Evolutionary conservation across 1,140 invertebrate genomes (phyloP).

Genomic region (Ganaspis sp.): DNA sequence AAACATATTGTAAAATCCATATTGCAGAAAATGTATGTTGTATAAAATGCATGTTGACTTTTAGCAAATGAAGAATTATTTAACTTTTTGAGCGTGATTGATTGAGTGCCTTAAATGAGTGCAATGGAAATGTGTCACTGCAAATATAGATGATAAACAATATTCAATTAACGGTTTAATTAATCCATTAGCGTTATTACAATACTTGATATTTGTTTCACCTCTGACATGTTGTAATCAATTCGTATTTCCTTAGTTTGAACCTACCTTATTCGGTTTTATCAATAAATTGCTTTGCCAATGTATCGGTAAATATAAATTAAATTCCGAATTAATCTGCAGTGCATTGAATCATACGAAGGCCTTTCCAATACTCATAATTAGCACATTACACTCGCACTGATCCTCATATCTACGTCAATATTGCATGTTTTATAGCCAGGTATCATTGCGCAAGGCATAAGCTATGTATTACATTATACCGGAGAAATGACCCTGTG

Average conservation of each 20-base stretch:
- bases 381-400: background rate
- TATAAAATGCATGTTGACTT: background rate
- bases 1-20: too few relatives aligned
- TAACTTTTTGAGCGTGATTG: background rate
- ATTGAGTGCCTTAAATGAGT: background rate
- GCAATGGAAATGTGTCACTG: background rate
- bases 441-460: conserved; percentile 32
- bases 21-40: background rate
- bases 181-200: conserved; percentile 14
- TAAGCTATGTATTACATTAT: conserved; percentile 42
- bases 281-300: background rate
- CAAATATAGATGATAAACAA: background rate
- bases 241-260: background rate
- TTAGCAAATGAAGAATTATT: background rate
- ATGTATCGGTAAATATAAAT: conserved; percentile 17
- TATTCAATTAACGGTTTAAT: conserved; percentile 18
- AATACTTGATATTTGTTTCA: background rate
- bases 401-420: conserved; percentile 22
- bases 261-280: background rate
- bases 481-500: conserved; percentile 35
- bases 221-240: background rate
- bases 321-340: background rate
- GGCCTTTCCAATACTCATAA: conserved; percentile 6
- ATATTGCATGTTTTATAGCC: conserved; percentile 35
- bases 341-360: background rate